Conservation (phyloP, 2,113 vertebrate genomes). For the Turnix velox region DNA sequence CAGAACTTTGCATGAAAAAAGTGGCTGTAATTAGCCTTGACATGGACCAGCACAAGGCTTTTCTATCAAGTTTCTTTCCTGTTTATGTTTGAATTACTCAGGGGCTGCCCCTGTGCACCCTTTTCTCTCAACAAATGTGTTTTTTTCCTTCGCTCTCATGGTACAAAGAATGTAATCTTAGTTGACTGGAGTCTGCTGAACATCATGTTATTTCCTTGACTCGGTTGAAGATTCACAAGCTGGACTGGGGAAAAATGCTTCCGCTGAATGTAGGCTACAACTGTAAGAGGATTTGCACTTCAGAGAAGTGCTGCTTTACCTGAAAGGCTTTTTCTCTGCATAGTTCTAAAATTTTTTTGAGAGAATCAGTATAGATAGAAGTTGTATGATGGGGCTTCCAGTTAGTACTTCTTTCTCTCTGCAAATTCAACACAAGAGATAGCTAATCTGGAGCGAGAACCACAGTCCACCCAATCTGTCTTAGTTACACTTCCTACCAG, state of each 20-base stretch:
- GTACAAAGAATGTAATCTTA: constrained; percentile 74
- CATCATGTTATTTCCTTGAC: constrained; percentile 63
- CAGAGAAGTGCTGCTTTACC: neutral
- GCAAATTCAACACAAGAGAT: neutral
- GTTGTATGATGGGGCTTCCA: neutral
- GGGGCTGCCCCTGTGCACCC: constrained; percentile 56
- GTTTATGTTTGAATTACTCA: constrained; percentile 75
- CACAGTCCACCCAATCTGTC: neutral
- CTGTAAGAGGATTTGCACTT: neutral
- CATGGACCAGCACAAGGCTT: constrained; percentile 61
- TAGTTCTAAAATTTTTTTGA: neutral
- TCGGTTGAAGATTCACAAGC: constrained; percentile 45
- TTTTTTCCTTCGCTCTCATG: constrained; percentile 40
- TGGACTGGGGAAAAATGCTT: neutral
- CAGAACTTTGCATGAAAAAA: constrained; percentile 55
- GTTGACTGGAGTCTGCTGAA: constrained; percentile 63
- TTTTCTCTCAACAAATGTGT: constrained; percentile 49
- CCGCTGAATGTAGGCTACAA: neutral
- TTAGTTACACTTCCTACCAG: neutral
- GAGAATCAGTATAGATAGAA: neutral
- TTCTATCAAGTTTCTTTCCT: constrained; percentile 78
- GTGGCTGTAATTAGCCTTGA: constrained; percentile 69
- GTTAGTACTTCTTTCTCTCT: neutral
- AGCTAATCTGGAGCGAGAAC: neutral
- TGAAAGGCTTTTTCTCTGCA: neutral